Evolutionary conservation across 1,140 invertebrate species (phyloP).

Genomic region (Eueides isabella): DNA sequence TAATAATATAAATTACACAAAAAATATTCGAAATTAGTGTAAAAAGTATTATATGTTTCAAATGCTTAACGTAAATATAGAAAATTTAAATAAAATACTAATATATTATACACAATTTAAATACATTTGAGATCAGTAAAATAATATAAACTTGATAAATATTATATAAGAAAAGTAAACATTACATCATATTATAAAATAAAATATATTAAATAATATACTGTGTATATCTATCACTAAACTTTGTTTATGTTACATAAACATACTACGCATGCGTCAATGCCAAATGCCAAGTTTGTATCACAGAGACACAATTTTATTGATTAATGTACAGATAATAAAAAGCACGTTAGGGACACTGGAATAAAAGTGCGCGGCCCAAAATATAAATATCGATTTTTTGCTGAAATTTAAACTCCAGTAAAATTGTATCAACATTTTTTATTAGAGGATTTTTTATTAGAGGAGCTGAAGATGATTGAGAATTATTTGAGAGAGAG

Average conservation of each 20-base stretch:
- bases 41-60: not conserved
- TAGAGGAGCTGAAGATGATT: too few species aligned
- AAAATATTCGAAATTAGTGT: not conserved
- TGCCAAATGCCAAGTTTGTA: not conserved
- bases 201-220: not conserved
- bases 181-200: not conserved
- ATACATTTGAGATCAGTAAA: too few species aligned
- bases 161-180: not conserved
- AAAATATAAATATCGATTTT: too few species aligned
- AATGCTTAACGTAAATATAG: not conserved
- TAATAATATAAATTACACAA: not conserved
- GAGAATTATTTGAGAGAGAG: too few species aligned
- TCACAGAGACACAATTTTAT: not conserved
- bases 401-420: too few species aligned
- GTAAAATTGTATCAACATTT: too few species aligned
- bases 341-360: too few species aligned
- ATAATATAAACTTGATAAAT: too few species aligned
- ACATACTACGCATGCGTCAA: not conserved
- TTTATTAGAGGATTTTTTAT: too few species aligned
- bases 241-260: conserved; percentile 6
- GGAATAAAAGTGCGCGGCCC: too few species aligned
- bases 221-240: conserved; percentile 2
- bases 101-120: not conserved
- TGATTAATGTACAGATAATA: not conserved
- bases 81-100: not conserved